phyloP scores from a whole-genome alignment of 1,140 invertebrate genomes.

The Saccostrea cuccullata region DNA sequence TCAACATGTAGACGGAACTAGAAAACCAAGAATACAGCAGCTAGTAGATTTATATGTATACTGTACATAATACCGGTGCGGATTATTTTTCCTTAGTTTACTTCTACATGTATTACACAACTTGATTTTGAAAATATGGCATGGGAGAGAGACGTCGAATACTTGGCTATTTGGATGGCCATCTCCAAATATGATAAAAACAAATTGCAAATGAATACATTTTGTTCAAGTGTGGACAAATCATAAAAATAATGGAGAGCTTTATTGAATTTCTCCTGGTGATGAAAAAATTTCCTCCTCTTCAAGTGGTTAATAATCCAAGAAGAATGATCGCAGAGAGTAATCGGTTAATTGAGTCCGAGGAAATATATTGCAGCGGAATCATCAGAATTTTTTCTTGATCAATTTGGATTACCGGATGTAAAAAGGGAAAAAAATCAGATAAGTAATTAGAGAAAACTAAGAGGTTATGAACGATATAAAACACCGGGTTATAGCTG shows the following conservation, averaged over 20 bases:
- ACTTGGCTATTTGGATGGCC: no score
- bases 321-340: neutral
- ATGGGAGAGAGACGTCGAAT: no score
- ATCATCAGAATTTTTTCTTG: neutral
- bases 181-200: neutral
- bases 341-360: neutral
- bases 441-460: conserved; percentile 1
- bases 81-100: neutral
- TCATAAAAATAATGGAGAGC: no score
- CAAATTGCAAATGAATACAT: neutral
- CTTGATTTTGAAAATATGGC: no score
- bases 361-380: neutral
- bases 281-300: no score
- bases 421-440: neutral
- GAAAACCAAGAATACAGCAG: no score
- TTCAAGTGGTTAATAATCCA: neutral
- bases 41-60: neutral
- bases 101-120: no score
- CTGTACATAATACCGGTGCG: neutral
- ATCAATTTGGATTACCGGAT: neutral
- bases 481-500: neutral
- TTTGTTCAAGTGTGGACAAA: no score
- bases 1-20: neutral
- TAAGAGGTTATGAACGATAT: neutral
- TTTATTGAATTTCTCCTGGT: no score